Conservation (phyloP, 2,113 vertebrate genomes). For the Carollia perspicillata region DNA sequence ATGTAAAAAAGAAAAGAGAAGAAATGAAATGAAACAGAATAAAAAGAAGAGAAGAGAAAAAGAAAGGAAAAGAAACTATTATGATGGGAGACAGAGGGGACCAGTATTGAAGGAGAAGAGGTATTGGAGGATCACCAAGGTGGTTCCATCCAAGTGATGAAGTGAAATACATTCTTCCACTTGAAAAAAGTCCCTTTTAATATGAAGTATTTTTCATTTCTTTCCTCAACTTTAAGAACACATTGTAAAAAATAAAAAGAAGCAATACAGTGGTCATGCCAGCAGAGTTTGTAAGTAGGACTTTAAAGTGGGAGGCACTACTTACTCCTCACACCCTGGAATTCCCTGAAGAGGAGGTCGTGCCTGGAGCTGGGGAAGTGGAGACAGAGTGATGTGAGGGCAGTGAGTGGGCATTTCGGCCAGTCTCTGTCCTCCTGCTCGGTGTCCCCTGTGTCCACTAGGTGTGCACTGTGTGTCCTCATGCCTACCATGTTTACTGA, state of each 20-base stretch:
- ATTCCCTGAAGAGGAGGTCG: neutral
- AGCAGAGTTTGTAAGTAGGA: neutral
- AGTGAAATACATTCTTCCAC: neutral
- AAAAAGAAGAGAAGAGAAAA: neutral
- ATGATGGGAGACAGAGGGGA: neutral
- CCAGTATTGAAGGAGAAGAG: neutral
- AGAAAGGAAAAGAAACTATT: neutral
- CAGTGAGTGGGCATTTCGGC: neutral
- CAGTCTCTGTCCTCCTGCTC: neutral
- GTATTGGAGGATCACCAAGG: neutral
- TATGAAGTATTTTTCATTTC: neutral
- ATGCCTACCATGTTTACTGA: neutral
- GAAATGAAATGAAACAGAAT: neutral
- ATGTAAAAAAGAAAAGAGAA: neutral
- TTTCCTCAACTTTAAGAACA: neutral
- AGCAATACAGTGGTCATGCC: too few species aligned
- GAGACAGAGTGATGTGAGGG: neutral
- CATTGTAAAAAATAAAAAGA: neutral
- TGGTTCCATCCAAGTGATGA: neutral
- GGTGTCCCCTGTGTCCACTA: too few species aligned
- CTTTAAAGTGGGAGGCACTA: neutral
- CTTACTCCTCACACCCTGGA: neutral
- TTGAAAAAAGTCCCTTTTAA: neutral
- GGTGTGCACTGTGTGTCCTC: neutral
- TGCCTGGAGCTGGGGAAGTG: neutral